Base-by-base conservation (phyloP, 1,140 invertebrate species). In the Zaprionus nigranus region DNA sequence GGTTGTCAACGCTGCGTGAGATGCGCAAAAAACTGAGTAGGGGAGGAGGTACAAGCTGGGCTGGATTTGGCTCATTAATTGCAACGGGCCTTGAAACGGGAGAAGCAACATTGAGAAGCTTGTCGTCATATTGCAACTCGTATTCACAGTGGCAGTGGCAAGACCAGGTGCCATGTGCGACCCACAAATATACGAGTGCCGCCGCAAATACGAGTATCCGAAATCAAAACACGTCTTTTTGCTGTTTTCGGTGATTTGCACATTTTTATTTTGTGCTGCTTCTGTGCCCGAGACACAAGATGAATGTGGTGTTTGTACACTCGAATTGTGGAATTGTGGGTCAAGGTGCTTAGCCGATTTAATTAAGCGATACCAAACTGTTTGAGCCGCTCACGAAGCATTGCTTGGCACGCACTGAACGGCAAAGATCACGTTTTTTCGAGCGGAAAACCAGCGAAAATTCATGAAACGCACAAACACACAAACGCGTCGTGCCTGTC, bases 261-360 rank as follows among this genome's bases (percentile, higher is more conserved):
- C 60, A 85, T 79, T 73, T 86, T 56, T 78, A 60, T 79, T 34
- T 74, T 53, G 49, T 74, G 67, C 57, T 74, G 67, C 57, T 64
- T 63, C 34, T 36, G 53, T 26, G 15, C 17, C 22, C 20, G 13
- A 6, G 34, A 17, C 54, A 17, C 54, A 12, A 12, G 64, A 40
- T 75, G 65, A 75, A 69, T 75, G 58, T 24, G 56, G 36, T 68
- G 58, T 67, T 56, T 67, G 79, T 76, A 46, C 7, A 46, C 62
- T 81, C 79, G 65, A 62, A 85, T 85, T 81, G 80, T 85, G 79
- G 65, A 62, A 85, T 85, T 81, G 80, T 85, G 72, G 84, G 84
- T 84, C 84, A 88, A 87, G 84, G 85, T 87, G 85, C 84, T 87
- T 90, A 90, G 85, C 61, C 76, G 81, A 75, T 76, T 87, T 90